Base-by-base conservation (phyloP, 2,113 vertebrate species). In the Haplochromis vanheusdeni region DNA sequence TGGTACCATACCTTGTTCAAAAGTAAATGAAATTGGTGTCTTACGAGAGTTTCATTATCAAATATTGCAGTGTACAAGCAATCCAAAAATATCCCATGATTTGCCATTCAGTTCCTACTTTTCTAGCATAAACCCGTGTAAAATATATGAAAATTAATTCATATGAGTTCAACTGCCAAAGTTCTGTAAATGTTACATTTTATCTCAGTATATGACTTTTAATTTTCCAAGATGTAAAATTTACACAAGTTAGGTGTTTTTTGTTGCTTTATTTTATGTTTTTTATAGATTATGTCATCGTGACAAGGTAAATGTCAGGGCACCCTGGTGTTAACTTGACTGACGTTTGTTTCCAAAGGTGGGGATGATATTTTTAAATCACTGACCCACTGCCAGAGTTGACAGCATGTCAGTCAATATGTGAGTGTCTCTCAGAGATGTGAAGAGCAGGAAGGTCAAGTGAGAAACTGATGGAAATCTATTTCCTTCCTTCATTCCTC, bases 401-500 rank as follows among this genome's bases (percentile, higher is more conserved):
- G 86, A 84, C 68, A 90, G 86, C 17, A 7, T 65, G 80, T 83
- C 88, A 84, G 83, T 85, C 83, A 82, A 79, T 49, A 37, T 47
- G 42, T 13, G 65, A 54, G 9, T 21, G 42, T 81, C 60, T 81
- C 21, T 11, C 16, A 35, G 75, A 85, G 77, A 79, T 68, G 40
- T 55, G 79, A 86, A 80, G 81, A 79, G 83, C 26, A 70, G n/a
- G 40, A 90, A 91, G 87, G 90, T 94, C 83, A 91, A 82, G 87
- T 70, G 7, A 77, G 54, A 80, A 79, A 86, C 9, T 90, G 91
- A 92, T 84, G 81, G 81, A 86, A 90, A 91, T 91, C 84, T 87
- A 90, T 91, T 87, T 77, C 12, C 87, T 85, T 75, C 33, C 31
- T 49, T 42, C 40, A 42, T 42, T 9, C 1, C 77, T 26, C 21